phyloP scores from a whole-genome alignment of 2,888 invertebrate genomes.

The Agrochola macilenta region DNA sequence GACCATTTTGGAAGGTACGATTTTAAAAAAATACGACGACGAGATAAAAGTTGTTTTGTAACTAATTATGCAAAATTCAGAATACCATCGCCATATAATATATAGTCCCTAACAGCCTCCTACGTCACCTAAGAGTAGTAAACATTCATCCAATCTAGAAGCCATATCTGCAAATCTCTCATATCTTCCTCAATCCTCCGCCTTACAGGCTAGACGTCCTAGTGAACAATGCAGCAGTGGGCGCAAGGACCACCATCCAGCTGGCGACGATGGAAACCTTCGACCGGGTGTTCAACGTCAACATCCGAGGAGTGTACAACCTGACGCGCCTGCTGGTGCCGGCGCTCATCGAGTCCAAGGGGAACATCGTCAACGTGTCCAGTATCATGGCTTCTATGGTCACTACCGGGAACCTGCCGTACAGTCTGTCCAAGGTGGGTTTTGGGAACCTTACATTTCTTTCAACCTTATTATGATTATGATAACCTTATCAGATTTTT shows the following conservation, averaged over 20 bases:
- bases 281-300: slow-evolving; percentile 90
- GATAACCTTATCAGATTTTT: not conserved
- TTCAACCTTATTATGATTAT: not conserved
- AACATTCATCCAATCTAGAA: not conserved
- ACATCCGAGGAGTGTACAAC: slow-evolving; percentile 91
- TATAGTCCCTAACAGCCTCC: not conserved
- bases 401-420: slow-evolving; percentile 95
- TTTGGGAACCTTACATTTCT: not conserved
- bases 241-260: slow-evolving; percentile 79
- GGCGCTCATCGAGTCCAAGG: slow-evolving; percentile 91
- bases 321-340: slow-evolving; percentile 93
- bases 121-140: not conserved
- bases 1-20: slow-evolving; percentile 67
- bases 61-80: not conserved
- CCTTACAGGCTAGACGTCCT: slow-evolving; percentile 60
- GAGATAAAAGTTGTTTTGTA: not conserved
- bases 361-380: slow-evolving; percentile 94
- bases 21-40: not conserved
- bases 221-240: slow-evolving; percentile 90
- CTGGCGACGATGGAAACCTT: slow-evolving; percentile 66
- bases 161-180: not conserved
- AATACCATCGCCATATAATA: not conserved
- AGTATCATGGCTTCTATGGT: slow-evolving; percentile 92
- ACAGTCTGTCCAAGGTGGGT: slow-evolving; percentile 95
- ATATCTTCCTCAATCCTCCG: not conserved